Evolutionary conservation across 2,113 vertebrate genomes (phyloP), one percentile per base, ranked within the genome.

Genomic region (Zootoca vivipara): DNA sequence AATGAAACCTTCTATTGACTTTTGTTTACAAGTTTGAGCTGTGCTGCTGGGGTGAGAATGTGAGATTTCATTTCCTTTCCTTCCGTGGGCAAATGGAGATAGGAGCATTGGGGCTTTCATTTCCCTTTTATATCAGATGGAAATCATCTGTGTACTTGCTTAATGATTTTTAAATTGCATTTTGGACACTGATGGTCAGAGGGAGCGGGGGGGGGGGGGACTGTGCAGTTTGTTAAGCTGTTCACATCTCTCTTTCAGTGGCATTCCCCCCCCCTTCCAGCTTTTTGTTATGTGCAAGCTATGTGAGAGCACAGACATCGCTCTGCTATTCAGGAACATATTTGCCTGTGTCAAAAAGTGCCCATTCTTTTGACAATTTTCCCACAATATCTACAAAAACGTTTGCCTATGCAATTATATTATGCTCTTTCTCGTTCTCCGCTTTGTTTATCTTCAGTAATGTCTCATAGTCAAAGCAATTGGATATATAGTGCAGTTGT

Each of bases 11-110:
- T 40, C 3, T 0, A 6, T 0, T 5, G 0, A 1, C 86, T 85
- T 85, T 0, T 74, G 78, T 75, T 89, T 30, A 40, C 81, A 30
- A 46, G 7, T 8, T 85, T 24, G 84, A 91, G 85, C 26, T 78
- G 33, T 33, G 15, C 79, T 85, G 69, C 42, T 24, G 10, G 75
- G 35, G 56, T 56, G 78, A 77, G 92, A 91, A 65, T 86, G 40
- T 75, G 35, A 0, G 4, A 65, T 91, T 92, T 74, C 85, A 73
- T 92, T 94, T 94, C 84, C 82, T 91, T 89, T 70, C 73, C 87
- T 79, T 85, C 40, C 52, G 42, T 46, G 69, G 7, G 7, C 1
- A 83, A 83, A 83, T 56, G 84, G 58, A 92, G 90, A 87, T 89
- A 79, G 92, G 85, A 83, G 58, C 1, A 64, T 13, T 2, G 70